Base-by-base conservation (phyloP, 2,888 invertebrate species). In the Dicycla oo region DNA sequence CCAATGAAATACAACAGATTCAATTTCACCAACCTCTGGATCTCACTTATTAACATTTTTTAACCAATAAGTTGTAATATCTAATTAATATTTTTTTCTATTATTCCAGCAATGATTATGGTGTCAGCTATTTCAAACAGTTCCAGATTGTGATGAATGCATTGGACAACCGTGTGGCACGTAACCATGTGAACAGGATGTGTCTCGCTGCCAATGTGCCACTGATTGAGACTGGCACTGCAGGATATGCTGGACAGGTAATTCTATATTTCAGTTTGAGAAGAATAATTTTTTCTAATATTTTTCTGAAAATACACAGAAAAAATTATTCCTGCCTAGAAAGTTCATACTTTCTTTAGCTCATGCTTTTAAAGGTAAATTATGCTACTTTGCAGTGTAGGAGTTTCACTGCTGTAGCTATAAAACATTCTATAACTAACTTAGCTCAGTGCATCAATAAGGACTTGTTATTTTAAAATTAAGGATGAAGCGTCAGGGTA, bases 111-210 rank as follows among this genome's bases (percentile, higher is more conserved):
- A 96, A 98, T 78, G 98, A 98, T 62, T 99, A 98, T 95, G 98
- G 98, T 54, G 97, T 98, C 0, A 97, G 97, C 80, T 99, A 98
- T 94, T 99, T 99, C 94, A 98, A 98, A 92, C 97, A 97, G 89
- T 99, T 99, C 93, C 97, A 97, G 75, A 92, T 99, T 72, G 99
- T 99, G 8, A 96, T 99, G 95, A 99, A 99, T 95, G 99, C 99
- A 0, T 94, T 99, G 83, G 99, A 99, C 92, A 99, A 99, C 93
- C 97, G 98, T 88, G 98, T 98, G 61, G 99, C 99, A 0, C 97
- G 99, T 58, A 99, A 98, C 92, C 99, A 99, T 96, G 99, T 99
- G 0, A 99, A 99, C 95, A 97, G 99, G 43, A 98, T 99, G 98
- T 99, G 99, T 92, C 96, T 99, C 63, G 99, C 99, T 53, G 99